Conservation (phyloP, 2,797 vertebrate genomes). For the Masticophis lateralis region DNA sequence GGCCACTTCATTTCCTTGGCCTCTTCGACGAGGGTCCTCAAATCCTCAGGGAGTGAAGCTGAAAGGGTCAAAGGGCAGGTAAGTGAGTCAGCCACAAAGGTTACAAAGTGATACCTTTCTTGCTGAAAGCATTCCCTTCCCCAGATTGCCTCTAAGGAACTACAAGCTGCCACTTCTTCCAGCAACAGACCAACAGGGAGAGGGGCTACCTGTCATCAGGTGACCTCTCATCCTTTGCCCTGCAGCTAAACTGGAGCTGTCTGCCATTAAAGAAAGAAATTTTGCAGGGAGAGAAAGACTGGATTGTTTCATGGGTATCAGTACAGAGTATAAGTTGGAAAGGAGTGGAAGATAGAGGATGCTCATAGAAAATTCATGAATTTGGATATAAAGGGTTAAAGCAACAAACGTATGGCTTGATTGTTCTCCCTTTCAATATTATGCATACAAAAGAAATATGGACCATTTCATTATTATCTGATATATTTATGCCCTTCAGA, state of each 20-base stretch:
- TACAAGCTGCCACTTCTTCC: conserved; percentile 45
- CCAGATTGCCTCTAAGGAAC: conserved; percentile 33
- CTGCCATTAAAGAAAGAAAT: conserved; percentile 68
- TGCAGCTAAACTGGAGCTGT: conserved; percentile 67
- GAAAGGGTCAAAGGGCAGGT: conserved; percentile 77
- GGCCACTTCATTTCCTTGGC: conserved; percentile 94
- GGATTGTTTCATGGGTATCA: conserved; percentile 52
- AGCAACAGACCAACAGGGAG: conserved; percentile 43
- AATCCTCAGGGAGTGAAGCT: conserved; percentile 82
- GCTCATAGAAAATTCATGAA: conserved; percentile 24
- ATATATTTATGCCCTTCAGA: background rate
- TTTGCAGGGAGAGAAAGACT: conserved; percentile 64
- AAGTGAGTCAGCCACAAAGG: conserved; percentile 48
- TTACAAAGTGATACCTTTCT: conserved; percentile 45
- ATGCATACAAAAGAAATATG: background rate
- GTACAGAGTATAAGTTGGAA: conserved; percentile 30
- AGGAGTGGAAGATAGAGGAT: conserved; percentile 40
- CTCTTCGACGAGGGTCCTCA: conserved; percentile 85
- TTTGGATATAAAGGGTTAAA: background rate
- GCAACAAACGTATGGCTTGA: background rate
- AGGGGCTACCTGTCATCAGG: conserved; percentile 52
- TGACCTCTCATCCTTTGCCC: conserved; percentile 65
- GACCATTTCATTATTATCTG: background rate
- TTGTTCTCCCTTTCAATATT: background rate
- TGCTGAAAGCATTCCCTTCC: conserved; percentile 22